Conservation (phyloP, 2,797 vertebrate genomes). For the Petrocephalus sullivani region DNA sequence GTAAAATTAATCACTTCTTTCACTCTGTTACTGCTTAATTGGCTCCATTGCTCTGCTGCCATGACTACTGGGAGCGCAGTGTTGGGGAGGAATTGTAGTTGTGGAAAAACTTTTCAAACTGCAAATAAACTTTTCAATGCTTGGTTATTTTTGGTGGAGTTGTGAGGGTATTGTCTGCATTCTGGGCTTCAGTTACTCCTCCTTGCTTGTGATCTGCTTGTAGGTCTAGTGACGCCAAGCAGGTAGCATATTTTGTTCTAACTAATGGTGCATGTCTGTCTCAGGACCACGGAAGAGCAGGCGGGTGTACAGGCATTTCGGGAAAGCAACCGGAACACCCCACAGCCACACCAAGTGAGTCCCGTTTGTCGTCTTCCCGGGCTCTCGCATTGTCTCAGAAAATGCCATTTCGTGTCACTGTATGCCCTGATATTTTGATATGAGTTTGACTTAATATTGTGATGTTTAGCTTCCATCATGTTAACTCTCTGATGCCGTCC, state of each 20-base stretch:
- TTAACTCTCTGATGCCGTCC: conserved; percentile 12
- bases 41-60: neutral
- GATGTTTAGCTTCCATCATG: neutral
- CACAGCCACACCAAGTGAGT: conserved; percentile 89
- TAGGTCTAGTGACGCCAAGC: neutral
- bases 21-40: neutral
- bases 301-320: conserved; percentile 88
- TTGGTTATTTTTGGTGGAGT: neutral
- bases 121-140: neutral
- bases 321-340: conserved; percentile 85
- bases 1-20: neutral
- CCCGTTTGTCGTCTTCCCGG: neutral
- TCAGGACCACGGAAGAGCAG: conserved; percentile 84
- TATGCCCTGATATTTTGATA: neutral
- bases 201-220: neutral
- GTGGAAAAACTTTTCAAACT: neutral
- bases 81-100: neutral
- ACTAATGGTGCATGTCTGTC: neutral
- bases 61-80: neutral
- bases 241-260: neutral
- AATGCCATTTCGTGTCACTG: neutral
- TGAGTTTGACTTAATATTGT: neutral
- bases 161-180: neutral
- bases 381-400: neutral
- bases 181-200: neutral